Conservation (phyloP, 2,797 vertebrate genomes). For the Phrynocephalus vlangalii region DNA sequence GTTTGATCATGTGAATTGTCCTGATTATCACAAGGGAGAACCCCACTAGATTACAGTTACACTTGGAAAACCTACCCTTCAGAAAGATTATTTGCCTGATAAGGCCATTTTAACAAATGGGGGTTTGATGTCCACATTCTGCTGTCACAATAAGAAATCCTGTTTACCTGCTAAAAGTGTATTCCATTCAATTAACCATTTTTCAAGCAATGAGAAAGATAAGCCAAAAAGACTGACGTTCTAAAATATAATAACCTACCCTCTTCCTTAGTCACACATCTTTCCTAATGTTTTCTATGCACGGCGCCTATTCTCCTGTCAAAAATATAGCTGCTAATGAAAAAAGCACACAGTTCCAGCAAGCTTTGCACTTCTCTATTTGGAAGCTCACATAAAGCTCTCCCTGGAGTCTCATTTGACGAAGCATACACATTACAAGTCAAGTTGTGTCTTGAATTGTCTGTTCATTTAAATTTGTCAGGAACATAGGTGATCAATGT, state of each 20-base stretch:
- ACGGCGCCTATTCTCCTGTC: background rate
- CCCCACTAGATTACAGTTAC: background rate
- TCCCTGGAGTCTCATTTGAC: slow-evolving; percentile 25
- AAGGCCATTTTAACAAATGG: background rate
- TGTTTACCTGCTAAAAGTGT: slow-evolving; percentile 28
- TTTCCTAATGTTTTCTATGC: slow-evolving; percentile 21
- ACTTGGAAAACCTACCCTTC: background rate
- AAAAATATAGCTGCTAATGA: slow-evolving; percentile 49
- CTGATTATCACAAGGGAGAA: background rate
- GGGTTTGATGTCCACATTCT: too few relatives aligned
- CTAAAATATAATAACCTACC: background rate
- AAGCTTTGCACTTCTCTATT: slow-evolving; percentile 38
- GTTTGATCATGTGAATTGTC: background rate
- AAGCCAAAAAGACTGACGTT: background rate
- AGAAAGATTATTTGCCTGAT: background rate
- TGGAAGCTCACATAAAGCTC: background rate
- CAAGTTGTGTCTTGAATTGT: slow-evolving; percentile 22
- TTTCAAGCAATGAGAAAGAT: slow-evolving; percentile 36
- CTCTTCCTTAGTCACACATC: slow-evolving; percentile 11
- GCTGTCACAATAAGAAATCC: background rate
- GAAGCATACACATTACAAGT: slow-evolving; percentile 27
- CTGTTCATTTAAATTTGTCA: slow-evolving; percentile 17
- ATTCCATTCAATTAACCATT: slow-evolving; percentile 34
- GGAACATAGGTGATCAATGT: slow-evolving; percentile 5
- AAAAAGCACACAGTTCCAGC: slow-evolving; percentile 26